Evolutionary conservation across 2,113 vertebrate species (phyloP).

Genomic region (Ciconia stormi): DNA sequence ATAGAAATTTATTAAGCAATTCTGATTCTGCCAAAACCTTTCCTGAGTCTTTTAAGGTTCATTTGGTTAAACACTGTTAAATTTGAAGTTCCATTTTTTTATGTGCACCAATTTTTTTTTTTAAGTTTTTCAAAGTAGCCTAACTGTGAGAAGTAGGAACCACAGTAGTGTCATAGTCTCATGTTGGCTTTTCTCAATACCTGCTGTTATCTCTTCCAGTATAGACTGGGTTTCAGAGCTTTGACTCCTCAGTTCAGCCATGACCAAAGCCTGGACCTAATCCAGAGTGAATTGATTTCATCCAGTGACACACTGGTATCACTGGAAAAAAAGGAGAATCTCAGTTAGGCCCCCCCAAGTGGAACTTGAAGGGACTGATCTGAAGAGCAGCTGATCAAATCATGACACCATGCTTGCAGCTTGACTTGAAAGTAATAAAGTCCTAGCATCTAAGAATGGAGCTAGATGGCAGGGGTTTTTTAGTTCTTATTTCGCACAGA

Average conservation of each 20-base stretch:
- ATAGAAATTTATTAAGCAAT: not conserved
- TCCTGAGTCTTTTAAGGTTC: not conserved
- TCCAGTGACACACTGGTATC: not conserved
- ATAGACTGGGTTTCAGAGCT: not conserved
- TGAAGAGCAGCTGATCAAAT: not conserved
- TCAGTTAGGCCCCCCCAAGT: not conserved
- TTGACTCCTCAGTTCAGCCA: not conserved
- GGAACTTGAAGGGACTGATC: not conserved
- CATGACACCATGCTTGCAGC: not conserved
- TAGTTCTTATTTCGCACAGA: not conserved
- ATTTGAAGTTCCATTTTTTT: not conserved
- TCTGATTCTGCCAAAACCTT: not conserved
- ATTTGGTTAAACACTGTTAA: not conserved
- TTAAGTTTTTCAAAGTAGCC: not conserved
- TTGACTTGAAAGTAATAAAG: not conserved
- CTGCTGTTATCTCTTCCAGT: not conserved
- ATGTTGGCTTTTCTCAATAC: not conserved
- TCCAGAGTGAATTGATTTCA: conserved; percentile 36
- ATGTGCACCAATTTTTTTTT: not conserved
- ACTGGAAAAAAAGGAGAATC: not conserved
- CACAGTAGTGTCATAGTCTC: not conserved
- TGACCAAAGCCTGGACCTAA: conserved; percentile 20
- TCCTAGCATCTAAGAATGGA: not conserved
- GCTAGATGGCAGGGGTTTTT: not conserved
- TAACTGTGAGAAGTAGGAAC: not conserved